phyloP scores from a whole-genome alignment of 2,888 invertebrate species.

The Pristionchus mayeri region DNA sequence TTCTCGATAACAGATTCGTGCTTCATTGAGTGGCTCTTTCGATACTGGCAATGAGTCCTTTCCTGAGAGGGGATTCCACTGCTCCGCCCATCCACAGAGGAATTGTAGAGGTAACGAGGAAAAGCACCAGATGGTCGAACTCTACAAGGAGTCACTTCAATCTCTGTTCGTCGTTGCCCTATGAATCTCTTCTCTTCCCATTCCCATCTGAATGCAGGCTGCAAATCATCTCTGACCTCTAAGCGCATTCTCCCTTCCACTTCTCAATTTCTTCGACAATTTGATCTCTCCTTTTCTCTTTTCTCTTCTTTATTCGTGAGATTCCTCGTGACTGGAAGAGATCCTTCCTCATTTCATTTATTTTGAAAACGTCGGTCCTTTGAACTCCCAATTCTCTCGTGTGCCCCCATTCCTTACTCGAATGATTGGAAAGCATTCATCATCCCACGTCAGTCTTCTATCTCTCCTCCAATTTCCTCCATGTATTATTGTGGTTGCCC shows the following conservation, averaged over 20 bases:
- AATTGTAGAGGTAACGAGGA: background rate
- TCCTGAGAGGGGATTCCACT: background rate
- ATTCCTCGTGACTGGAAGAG: background rate
- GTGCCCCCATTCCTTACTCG: background rate
- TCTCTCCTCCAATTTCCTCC: background rate
- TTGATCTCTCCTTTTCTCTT: constrained; percentile 26
- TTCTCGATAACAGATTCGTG: background rate
- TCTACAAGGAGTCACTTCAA: no score
- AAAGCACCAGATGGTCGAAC: background rate
- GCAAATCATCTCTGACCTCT: background rate
- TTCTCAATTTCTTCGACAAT: background rate
- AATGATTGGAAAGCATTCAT: no score
- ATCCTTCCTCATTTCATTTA: constrained; percentile 21
- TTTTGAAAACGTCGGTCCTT: background rate
- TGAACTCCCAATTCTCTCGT: background rate
- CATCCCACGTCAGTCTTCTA: no score
- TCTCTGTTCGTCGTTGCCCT: background rate
- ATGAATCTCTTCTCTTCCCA: no score
- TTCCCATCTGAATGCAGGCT: no score
- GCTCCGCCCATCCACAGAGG: background rate
- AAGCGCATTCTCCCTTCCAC: background rate
- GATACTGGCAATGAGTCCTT: background rate
- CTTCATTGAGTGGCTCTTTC: background rate
- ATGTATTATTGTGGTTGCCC: background rate
- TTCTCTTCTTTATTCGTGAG: background rate